Evolutionary conservation across 2,888 invertebrate genomes (phyloP).

Genomic region (Leucophenga maculata): DNA sequence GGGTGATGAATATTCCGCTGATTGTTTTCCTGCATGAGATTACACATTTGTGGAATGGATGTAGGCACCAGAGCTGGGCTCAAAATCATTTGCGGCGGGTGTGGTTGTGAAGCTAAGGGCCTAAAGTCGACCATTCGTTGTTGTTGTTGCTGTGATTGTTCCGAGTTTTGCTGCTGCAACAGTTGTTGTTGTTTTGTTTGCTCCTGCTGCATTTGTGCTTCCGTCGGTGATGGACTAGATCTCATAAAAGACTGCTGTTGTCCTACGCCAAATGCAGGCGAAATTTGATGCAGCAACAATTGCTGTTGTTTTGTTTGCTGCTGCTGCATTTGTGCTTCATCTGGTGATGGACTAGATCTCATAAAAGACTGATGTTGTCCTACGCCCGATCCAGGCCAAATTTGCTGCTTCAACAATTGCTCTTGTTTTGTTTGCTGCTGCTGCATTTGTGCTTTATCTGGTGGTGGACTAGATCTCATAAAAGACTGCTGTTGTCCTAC

Average conservation of each 20-base stretch:
- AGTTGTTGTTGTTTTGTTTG: constrained; percentile 55
- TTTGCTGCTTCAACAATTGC: constrained; percentile 67
- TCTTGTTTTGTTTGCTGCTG: constrained; percentile 67
- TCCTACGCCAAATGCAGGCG: too few species aligned
- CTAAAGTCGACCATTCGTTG: constrained; percentile 60
- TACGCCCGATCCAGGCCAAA: too few species aligned
- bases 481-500: constrained; percentile 83
- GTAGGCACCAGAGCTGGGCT: constrained; percentile 81
- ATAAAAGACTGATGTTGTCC: too few species aligned
- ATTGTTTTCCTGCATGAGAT: constrained; percentile 74
- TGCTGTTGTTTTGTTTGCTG: too few species aligned
- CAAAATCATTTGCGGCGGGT: constrained; percentile 79
- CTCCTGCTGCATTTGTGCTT: constrained; percentile 61
- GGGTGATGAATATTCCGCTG: constrained; percentile 80
- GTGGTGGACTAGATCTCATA: constrained; percentile 79
- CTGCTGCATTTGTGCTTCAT: too few species aligned
- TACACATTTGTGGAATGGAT: constrained; percentile 78
- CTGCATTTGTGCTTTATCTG: constrained; percentile 63
- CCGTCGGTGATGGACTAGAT: constrained; percentile 76
- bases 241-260: constrained; percentile 83
- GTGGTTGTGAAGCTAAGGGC: constrained; percentile 57
- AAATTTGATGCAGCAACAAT: too few species aligned
- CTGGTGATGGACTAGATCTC: too few species aligned
- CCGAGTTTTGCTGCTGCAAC: constrained; percentile 70
- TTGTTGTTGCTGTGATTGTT: constrained; percentile 63